phyloP scores from a whole-genome alignment of 2,888 invertebrate genomes.

The Toxonevra muliebris region DNA sequence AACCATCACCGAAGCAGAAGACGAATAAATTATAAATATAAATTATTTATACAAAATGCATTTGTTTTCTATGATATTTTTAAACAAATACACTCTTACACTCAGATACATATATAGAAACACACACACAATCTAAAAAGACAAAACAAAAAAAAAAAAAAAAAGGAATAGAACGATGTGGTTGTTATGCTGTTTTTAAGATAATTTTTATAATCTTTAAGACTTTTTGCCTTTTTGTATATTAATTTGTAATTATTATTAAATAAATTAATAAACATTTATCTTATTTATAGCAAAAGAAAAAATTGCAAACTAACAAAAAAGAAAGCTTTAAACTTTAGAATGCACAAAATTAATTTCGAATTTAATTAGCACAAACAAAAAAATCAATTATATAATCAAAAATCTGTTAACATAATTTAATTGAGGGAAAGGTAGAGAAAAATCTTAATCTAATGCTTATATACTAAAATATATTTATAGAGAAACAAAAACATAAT shows the following conservation, averaged over 20 bases:
- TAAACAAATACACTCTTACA: slow-evolving; percentile 3
- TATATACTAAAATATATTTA: background rate
- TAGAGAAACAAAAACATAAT: background rate
- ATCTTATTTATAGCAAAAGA: slow-evolving; percentile 3
- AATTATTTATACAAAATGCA: slow-evolving; percentile 17
- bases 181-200: slow-evolving; percentile 6
- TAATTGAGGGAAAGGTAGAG: background rate
- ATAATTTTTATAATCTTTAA: background rate
- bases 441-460: slow-evolving; percentile 9
- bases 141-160: background rate
- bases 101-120: background rate
- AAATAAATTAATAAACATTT: background rate
- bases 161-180: background rate
- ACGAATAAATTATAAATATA: slow-evolving; percentile 59
- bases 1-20: slow-evolving; percentile 77
- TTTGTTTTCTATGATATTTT: slow-evolving; percentile 1
- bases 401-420: too few species aligned
- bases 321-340: slow-evolving; percentile 3
- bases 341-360: slow-evolving; percentile 3
- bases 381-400: background rate
- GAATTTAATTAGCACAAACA: slow-evolving; percentile 4
- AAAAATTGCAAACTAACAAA: background rate
- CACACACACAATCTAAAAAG: slow-evolving; percentile 9
- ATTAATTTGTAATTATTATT: slow-evolving; percentile 8
- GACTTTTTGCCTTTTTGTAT: background rate